Conservation (phyloP, 2,797 vertebrate species). For the Lagodon rhomboides region DNA sequence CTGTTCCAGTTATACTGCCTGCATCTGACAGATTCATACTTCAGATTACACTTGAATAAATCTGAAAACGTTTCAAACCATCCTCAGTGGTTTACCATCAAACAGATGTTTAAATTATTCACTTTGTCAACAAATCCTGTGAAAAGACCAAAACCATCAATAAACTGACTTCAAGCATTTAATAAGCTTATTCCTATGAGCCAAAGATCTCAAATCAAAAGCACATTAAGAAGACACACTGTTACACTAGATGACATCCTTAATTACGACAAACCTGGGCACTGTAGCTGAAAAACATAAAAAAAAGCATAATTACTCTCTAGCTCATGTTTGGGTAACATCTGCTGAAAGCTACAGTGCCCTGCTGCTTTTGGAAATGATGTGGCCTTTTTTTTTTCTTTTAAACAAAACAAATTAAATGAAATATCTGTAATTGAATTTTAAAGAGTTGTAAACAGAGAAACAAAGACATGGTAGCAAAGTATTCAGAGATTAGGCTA, state of each 20-base stretch:
- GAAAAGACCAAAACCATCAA: constrained; percentile 15
- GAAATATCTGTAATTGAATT: not conserved
- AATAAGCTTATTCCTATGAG: not conserved
- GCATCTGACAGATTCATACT: not conserved
- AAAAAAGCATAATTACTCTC: no score
- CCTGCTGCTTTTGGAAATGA: not conserved
- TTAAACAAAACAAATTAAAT: not conserved
- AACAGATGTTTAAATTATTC: not conserved
- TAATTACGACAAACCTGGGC: not conserved
- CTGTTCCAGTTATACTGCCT: not conserved
- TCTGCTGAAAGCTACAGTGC: not conserved
- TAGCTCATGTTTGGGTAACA: not conserved
- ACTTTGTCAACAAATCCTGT: constrained; percentile 5
- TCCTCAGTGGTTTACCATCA: not conserved
- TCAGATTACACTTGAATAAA: not conserved
- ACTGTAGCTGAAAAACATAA: not conserved
- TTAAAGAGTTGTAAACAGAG: not conserved
- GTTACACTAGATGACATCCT: not conserved
- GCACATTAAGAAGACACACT: not conserved
- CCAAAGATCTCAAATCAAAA: not conserved
- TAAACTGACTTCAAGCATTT: not conserved
- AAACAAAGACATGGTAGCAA: not conserved
- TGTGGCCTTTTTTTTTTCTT: not conserved
- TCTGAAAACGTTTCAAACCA: not conserved
- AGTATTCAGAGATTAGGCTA: not conserved